These are phyloP conservation scores for Fregetta grallaria DNA, from an alignment of 2,113 vertebrate species.

Conservation along the genomic window DNA sequence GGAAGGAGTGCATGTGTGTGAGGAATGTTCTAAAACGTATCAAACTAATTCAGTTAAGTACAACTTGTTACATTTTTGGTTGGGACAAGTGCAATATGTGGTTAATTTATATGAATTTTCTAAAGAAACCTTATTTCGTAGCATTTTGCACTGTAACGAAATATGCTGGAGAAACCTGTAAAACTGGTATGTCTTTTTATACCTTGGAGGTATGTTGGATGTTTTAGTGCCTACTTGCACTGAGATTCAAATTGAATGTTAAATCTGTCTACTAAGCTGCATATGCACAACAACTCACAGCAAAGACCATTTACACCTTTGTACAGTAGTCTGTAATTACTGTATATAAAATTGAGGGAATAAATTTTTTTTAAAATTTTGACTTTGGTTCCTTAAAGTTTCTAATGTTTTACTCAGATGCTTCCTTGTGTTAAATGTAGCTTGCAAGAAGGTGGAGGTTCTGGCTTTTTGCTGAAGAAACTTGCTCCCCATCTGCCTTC, in stretches of 20 bases:
- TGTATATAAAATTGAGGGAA: constrained; percentile 53
- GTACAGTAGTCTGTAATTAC: constrained; percentile 52
- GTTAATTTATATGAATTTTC: constrained; percentile 53
- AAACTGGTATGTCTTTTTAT: constrained; percentile 62
- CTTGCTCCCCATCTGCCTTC: background rate
- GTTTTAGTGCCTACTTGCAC: constrained; percentile 62
- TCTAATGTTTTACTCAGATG: background rate
- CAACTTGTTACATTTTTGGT: constrained; percentile 23
- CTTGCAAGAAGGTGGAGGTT: background rate
- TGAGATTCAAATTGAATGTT: constrained; percentile 72
- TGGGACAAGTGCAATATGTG: constrained; percentile 72
- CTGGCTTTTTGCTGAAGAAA: background rate
- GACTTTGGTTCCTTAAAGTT: background rate
- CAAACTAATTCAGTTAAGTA: background rate
- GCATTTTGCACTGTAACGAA: constrained; percentile 59
- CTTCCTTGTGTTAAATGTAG: background rate
- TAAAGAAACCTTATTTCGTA: background rate
- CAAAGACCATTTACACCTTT: constrained; percentile 55
- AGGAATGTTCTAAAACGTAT: background rate
- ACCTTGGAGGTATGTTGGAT: constrained; percentile 67
- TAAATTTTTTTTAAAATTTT: constrained; percentile 27
- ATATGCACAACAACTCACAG: constrained; percentile 52
- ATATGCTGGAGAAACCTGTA: constrained; percentile 58
- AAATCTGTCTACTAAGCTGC: constrained; percentile 54
- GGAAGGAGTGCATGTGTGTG: background rate